Evolutionary conservation across 64 coral and sea anemone species (phyloP), one percentile per base, ranked within the genome.

Genomic region (Montipora cactus): DNA sequence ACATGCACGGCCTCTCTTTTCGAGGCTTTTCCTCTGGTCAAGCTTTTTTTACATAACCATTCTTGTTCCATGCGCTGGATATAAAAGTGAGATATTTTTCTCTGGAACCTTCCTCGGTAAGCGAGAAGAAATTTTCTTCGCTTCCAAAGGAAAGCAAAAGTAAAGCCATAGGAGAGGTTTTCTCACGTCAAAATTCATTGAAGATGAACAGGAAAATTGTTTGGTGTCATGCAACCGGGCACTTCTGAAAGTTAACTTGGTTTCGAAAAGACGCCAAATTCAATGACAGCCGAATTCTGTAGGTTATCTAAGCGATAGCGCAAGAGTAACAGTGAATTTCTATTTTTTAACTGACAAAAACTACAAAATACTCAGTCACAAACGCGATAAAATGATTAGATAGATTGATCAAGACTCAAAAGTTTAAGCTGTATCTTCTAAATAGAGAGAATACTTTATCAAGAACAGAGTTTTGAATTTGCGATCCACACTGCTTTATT

Each of bases 371-470:
- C 50, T 51, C 82, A 37, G 37, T 49, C 11, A 19, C 61, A 72
- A 49, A 71, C 64, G 19, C 64, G 82, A 86, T 86, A 71, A 71
- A 86, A 71, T 67, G 82, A 86, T 86, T 86, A 86, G 66, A 86
- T 86, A 70, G 64, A 71, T 86, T 64, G 21, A 49, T 86, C 67
- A 70, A 68, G 66, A 37, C 37, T 37, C 8, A 47, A 86, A 16
- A 71, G 45, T 49, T 71, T 71, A 22, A 71, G 45, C 46, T 45
- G 46, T 6, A 78, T 7, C 76, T 49, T 78, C 4, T 12, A 15
- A 46, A 78, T 78, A 78, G 47, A 49, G 19, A 19, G 28, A 19
- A 67, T 19, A 66, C 16, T 37, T 57, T 44, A 71, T 49, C 44
- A 21, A 22, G 8, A 50, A 51, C 18, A 86, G 16, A 71, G 67